Percentiles rank a stretch among this genome's conserved stretches.
These are phyloP conservation scores for Conchocele bisecta DNA, from an alignment of 2,888 invertebrate genomes.

Conservation along the genomic window DNA sequence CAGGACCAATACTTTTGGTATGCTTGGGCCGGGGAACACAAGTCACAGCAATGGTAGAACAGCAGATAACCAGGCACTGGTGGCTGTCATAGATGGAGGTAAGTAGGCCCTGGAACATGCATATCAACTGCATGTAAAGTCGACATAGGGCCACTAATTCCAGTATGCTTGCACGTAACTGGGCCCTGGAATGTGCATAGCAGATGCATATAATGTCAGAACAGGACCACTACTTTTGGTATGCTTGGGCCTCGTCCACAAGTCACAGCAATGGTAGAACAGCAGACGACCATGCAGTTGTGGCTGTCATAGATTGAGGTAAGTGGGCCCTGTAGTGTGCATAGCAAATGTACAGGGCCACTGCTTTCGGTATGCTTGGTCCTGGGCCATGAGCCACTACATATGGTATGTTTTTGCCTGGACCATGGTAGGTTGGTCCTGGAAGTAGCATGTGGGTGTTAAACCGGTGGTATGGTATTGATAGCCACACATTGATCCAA, in stretches of 20 bases:
- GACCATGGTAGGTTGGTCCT: too few species aligned
- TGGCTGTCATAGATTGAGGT: constrained; percentile 90
- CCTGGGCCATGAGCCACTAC: too few species aligned
- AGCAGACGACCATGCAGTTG: constrained; percentile 86
- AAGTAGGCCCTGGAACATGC: constrained; percentile 74
- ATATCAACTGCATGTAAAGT: constrained; percentile 79
- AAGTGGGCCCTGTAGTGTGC: constrained; percentile 74
- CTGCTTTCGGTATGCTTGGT: constrained; percentile 86
- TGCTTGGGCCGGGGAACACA: constrained; percentile 87
- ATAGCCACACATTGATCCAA: too few species aligned
- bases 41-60: constrained; percentile 84
- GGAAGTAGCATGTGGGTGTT: too few species aligned
- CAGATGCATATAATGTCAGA: constrained; percentile 79
- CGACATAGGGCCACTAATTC: constrained; percentile 72
- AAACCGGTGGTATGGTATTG: too few species aligned
- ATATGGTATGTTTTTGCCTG: too few species aligned
- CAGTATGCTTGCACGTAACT: constrained; percentile 74
- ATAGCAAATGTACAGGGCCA: constrained; percentile 79
- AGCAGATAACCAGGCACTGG: constrained; percentile 86
- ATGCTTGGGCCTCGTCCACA: constrained; percentile 87
- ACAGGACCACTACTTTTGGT: constrained; percentile 83
- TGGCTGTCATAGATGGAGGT: constrained; percentile 90
- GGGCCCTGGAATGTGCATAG: constrained; percentile 81
- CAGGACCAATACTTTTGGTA: constrained; percentile 84
- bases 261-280: constrained; percentile 84